These are phyloP conservation scores for Myiothlypis coronata DNA, from an alignment of 2,797 vertebrate genomes.

Conservation along the genomic window DNA sequence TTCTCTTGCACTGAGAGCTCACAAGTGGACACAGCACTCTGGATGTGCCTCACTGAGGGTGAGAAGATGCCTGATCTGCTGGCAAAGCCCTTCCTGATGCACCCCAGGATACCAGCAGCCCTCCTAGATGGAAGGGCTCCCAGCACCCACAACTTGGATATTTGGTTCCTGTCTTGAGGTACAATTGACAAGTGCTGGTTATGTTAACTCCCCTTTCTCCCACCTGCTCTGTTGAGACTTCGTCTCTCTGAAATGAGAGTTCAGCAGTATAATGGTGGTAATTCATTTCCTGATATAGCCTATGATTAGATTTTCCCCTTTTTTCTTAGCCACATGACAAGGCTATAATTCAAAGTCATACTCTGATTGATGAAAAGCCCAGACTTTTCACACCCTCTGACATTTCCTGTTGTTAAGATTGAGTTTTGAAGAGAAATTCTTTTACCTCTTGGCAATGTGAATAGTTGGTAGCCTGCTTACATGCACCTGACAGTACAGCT, in stretches of 20 bases:
- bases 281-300: not conserved
- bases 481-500: not conserved
- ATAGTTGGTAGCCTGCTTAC: not conserved
- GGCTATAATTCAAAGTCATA: not conserved
- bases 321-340: not conserved
- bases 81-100: not conserved
- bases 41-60: not conserved
- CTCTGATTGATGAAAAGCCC: not conserved
- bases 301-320: not conserved
- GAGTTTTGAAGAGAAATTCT: not conserved
- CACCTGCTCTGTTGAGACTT: not conserved
- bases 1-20: not conserved
- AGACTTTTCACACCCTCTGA: not conserved
- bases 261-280: not conserved
- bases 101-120: not conserved
- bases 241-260: not conserved
- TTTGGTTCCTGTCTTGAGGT: rapidly evolving
- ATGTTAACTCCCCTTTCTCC: not conserved
- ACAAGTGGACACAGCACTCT: not conserved
- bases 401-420: not conserved
- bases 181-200: not conserved
- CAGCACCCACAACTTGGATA: not conserved
- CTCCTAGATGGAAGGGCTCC: not conserved
- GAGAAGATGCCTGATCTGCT: not conserved
- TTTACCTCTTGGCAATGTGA: not conserved